These are phyloP conservation scores for Harpalus rufipes DNA, from an alignment of 2,888 invertebrate genomes.

Conservation along the genomic window DNA sequence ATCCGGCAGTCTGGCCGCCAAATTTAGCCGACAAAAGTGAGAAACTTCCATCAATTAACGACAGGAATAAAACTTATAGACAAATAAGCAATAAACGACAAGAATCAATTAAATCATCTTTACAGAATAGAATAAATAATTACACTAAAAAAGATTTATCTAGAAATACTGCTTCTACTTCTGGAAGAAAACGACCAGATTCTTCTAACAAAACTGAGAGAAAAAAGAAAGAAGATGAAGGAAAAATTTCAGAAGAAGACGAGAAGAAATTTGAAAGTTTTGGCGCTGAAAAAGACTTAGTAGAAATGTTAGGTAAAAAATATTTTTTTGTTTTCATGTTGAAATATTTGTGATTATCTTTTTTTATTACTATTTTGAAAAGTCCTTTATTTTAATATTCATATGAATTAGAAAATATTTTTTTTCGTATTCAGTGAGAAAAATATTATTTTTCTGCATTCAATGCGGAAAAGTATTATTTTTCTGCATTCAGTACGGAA, in stretches of 20 bases:
- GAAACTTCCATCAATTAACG: neutral
- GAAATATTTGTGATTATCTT: too few relatives aligned
- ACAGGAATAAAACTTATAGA: conserved; percentile 79
- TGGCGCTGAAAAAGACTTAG: conserved; percentile 92
- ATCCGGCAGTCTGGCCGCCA: conserved; percentile 90
- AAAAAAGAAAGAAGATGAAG: conserved; percentile 78
- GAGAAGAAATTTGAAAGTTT: conserved; percentile 91
- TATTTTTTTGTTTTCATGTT: neutral
- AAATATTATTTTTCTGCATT: too few relatives aligned
- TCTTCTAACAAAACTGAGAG: conserved; percentile 75
- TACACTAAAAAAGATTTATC: conserved; percentile 74
- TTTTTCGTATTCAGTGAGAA: too few relatives aligned
- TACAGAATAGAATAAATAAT: conserved; percentile 64
- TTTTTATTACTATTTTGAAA: too few relatives aligned
- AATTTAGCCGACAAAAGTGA: conserved; percentile 60
- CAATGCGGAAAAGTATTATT: too few relatives aligned
- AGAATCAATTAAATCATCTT: conserved; percentile 36
- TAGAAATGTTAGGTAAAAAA: conserved; percentile 88
- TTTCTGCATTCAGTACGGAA: too few relatives aligned
- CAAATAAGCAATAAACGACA: conserved; percentile 90
- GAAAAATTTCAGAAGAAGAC: conserved; percentile 82
- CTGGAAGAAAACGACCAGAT: conserved; percentile 74
- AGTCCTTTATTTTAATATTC: too few relatives aligned
- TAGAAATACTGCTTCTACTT: conserved; percentile 75
- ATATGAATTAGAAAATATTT: too few relatives aligned